Evolutionary conservation across 2,888 invertebrate genomes (phyloP), one percentile per base, ranked within the genome.

Genomic region (Lithodes maja): DNA sequence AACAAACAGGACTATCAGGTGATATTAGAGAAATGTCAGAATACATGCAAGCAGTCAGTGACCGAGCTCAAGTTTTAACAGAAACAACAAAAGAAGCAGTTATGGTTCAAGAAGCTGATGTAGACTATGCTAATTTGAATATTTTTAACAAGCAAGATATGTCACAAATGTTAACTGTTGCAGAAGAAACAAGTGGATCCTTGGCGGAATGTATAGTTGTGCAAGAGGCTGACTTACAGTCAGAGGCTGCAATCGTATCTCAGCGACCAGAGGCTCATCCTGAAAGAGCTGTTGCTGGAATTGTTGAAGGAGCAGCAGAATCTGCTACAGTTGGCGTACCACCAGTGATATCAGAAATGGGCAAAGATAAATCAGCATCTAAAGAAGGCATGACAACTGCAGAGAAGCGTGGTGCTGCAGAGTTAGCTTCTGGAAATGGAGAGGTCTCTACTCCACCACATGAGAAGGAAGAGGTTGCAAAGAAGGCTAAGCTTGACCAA

Each of bases 381-480:
- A 90, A 86, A 3, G 55, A 61, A 9, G 75, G 9, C 33, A 84
- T 68, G 15, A 12, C 75, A 17, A 69, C 54, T 83, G 92, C 71
- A 92, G 92, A 90, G 91, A 91, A 89, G 3, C 80, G 78, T 61
- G 68, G 75, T 54, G 84, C 85, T 79, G 84, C 84, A 50, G 85
- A 84, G 52, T 53, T 75, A 55, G 77, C 33, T 55, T 33, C 83
- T 78, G 88, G 33, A 86, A 87, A 52, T 86, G 86, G 54, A 84
- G 87, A 80, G 92, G 92, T 68, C 84, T 87, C 74, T 75, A 49
- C 61, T 49, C 49, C 55, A 82, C 90, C 12, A 86, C 86, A 87
- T 83, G 90, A 90, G 82, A 79, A 87, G 83, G 90, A 92, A 77
- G 91, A 92, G 87, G 90, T 85, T 85, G 90, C 91, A 81, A 90